A percentile compares a stretch with the other conserved stretches of the same genome.
These are phyloP conservation scores for Portunus trituberculatus DNA, from an alignment of 1,140 invertebrate genomes.

Conservation along the genomic window DNA sequence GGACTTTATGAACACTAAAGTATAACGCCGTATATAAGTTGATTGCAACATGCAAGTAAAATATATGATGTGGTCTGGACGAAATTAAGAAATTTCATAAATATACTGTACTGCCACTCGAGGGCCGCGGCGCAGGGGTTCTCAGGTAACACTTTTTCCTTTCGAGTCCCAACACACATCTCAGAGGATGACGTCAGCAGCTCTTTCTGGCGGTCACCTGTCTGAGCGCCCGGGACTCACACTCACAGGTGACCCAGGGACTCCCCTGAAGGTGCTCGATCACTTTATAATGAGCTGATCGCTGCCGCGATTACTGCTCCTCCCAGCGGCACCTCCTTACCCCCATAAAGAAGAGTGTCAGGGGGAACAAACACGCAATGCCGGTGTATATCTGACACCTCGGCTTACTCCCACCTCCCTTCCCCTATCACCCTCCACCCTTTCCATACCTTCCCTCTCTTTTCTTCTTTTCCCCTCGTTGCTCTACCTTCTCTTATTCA, in stretches of 20 bases:
- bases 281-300: neutral
- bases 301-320: neutral
- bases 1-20: neutral
- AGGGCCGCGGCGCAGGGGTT: neutral
- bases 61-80: neutral
- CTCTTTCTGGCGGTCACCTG: neutral
- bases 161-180: neutral
- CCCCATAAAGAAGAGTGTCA: neutral
- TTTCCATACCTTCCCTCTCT: neutral
- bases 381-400: neutral
- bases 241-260: neutral
- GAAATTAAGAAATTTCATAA: neutral
- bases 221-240: neutral
- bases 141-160: constrained; percentile 20
- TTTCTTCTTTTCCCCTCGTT: neutral
- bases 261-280: neutral
- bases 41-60: constrained; percentile 12
- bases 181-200: neutral
- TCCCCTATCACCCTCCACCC: neutral
- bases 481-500: neutral
- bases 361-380: neutral
- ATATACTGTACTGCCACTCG: too few relatives aligned
- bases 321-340: neutral
- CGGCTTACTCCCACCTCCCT: neutral
- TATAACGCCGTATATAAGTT: constrained; percentile 13